These are phyloP conservation scores for Pampusana beccarii DNA, from an alignment of 2,113 vertebrate genomes.

Conservation along the genomic window DNA sequence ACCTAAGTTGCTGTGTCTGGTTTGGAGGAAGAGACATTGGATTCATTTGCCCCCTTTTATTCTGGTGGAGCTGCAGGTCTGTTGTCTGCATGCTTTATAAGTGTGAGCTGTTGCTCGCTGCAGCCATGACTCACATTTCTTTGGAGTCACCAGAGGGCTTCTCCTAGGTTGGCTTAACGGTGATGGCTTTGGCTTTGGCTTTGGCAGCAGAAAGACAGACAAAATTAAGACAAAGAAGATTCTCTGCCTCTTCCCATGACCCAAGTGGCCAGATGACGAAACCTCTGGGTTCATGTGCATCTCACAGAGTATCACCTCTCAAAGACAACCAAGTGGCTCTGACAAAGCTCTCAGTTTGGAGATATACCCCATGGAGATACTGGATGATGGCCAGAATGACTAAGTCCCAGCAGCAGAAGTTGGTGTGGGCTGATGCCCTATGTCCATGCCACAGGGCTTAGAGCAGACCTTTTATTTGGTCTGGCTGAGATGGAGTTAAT, in stretches of 20 bases:
- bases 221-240: background rate
- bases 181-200: background rate
- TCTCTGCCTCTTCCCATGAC: background rate
- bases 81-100: background rate
- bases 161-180: background rate
- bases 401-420: accelerated
- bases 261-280: background rate
- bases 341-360: background rate
- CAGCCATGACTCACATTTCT: background rate
- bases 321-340: background rate
- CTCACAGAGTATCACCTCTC: background rate
- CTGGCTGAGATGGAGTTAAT: no score
- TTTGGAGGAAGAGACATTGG: background rate
- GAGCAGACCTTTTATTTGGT: background rate
- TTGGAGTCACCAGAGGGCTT: background rate
- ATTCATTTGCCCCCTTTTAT: accelerated
- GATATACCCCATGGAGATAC: background rate
- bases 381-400: background rate
- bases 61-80: background rate
- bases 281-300: background rate
- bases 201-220: accelerated
- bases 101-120: background rate
- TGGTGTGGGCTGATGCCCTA: background rate
- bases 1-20: background rate
- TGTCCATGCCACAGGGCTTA: accelerated